A percentile compares a stretch with the other conserved stretches of the same genome.
Evolutionary conservation across 2,797 vertebrate genomes (phyloP).

Genomic region (Spizella passerina): DNA sequence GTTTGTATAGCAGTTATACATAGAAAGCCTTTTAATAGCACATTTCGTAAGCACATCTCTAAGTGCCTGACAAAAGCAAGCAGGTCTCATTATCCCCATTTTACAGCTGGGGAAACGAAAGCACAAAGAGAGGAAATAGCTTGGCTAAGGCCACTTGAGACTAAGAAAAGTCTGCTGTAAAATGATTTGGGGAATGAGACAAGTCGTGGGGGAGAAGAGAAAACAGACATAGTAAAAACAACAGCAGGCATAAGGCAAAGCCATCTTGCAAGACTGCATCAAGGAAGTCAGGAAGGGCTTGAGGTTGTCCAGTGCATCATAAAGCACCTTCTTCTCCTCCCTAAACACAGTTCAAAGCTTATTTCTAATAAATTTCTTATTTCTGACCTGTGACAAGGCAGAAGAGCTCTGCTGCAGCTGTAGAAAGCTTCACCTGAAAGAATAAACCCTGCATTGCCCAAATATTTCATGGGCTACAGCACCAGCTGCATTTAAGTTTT

Average conservation of each 20-base stretch:
- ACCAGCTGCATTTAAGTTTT: not conserved
- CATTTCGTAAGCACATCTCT: slow-evolving; percentile 37
- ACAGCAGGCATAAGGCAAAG: not conserved
- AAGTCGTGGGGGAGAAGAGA: not conserved
- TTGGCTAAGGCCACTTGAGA: not conserved
- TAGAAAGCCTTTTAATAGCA: slow-evolving; percentile 51
- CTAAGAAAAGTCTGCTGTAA: not conserved
- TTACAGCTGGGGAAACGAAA: slow-evolving; percentile 37
- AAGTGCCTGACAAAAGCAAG: slow-evolving; percentile 15
- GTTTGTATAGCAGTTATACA: slow-evolving; percentile 55
- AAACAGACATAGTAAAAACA: not conserved
- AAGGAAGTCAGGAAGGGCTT: not conserved
- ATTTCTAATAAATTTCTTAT: not conserved
- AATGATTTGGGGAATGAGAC: slow-evolving; percentile 6
- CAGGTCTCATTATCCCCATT: slow-evolving; percentile 13
- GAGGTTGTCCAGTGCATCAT: not conserved
- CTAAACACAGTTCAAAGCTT: not conserved
- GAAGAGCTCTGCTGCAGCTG: not conserved
- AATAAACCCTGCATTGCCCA: not conserved
- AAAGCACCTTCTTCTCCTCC: not conserved
- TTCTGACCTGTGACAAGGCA: not conserved
- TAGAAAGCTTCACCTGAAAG: not conserved
- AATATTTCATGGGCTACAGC: not conserved
- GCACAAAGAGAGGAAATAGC: slow-evolving; percentile 47
- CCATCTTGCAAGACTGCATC: not conserved